Evolutionary conservation across 1,140 invertebrate genomes (phyloP), one percentile per base, ranked within the genome.

Genomic region (Drosophila elegans): DNA sequence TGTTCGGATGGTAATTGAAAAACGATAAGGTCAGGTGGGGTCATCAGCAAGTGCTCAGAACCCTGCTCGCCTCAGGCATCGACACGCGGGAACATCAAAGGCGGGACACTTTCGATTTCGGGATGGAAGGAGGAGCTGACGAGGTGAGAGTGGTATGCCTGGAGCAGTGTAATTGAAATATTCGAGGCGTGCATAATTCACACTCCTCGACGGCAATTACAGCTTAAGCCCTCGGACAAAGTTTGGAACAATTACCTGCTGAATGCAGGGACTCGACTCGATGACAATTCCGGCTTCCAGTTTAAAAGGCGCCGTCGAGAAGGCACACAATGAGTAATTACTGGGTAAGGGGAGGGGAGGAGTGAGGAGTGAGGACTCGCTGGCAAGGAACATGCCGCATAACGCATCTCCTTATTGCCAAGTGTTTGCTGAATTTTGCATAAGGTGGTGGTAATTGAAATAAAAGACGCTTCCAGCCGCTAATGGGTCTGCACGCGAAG

Each of bases 401-500:
- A 71, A 71, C 68, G 67, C 66, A 72, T 72, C 66, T 75, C 44
- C 34, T 49, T 45, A 38, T 21, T 21, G 55, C 48, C 52, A 74
- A 72, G 68, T 74, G 57, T 80, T 76, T 38, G 53, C 54, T 74
- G 78, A 77, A 78, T 66, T 85, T 69, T 78, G 63, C 74, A 82
- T 64, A 63, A 75, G 78, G 74, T 67, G 60, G 61, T 83, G 73
- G 74, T 86, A 86, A 86, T 86, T 86, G 83, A 88, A 88, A 83
- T 88, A 73, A 85, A 85, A 85, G 83, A 76, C 61, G 82, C 46
- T 49, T 61, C 38, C 63, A 80, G 81, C 55, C 71, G 54, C 68
- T 84, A 84, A 84, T 84, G 81, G 76, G 71, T 38, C 45, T 41
- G 66, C 54, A 72, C 66, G 67, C 66, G 71, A 71, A 29, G 55